Conservation (phyloP, 2,888 invertebrate genomes). For the Eristalis pertinax region DNA sequence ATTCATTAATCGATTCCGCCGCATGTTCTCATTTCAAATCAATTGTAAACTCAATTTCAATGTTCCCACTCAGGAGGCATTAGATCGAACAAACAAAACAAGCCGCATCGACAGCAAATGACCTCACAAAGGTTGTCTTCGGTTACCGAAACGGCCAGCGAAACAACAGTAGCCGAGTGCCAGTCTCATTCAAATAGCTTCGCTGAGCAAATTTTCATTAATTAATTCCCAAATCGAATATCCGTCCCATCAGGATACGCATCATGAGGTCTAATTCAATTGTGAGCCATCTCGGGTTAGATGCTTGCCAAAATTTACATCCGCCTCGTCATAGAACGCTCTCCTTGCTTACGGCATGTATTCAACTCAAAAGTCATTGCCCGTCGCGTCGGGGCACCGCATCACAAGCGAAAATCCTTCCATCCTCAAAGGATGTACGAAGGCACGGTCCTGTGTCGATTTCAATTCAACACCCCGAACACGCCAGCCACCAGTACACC, state of each 20-base stretch:
- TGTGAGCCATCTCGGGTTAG: constrained; percentile 10
- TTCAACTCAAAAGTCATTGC: neutral
- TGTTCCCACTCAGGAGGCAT: neutral
- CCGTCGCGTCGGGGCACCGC: neutral
- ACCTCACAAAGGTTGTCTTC: neutral
- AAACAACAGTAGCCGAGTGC: neutral
- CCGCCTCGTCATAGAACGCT: neutral
- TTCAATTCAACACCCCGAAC: constrained; percentile 24
- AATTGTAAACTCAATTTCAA: neutral
- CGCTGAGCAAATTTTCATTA: constrained; percentile 20
- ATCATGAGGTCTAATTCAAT: constrained; percentile 37
- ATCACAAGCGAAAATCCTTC: constrained; percentile 21
- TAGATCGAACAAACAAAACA: neutral
- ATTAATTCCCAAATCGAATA: constrained; percentile 42
- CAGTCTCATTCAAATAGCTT: neutral
- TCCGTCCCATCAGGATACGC: constrained; percentile 23
- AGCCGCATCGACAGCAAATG: neutral
- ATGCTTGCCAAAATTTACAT: constrained; percentile 3
- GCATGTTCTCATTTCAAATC: neutral
- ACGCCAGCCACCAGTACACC: neutral
- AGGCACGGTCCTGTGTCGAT: constrained; percentile 22
- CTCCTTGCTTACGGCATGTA: neutral
- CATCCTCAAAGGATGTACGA: constrained; percentile 19
- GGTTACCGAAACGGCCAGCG: neutral
- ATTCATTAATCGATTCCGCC: too few relatives aligned